Conservation (phyloP, 2,888 invertebrate genomes). For the Dione vanillae region DNA sequence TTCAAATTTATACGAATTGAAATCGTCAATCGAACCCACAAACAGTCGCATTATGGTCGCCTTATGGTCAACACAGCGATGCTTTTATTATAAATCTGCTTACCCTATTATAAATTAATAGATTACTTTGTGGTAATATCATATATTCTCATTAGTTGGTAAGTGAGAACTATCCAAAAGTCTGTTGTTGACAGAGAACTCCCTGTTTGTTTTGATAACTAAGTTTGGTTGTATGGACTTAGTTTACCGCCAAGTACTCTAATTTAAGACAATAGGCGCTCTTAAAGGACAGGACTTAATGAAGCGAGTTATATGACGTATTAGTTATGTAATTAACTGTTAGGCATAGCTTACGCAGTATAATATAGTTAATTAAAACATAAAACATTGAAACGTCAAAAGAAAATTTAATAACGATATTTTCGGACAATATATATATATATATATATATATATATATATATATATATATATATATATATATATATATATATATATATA, state of each 20-base stretch:
- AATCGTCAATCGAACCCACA: no score
- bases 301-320: conserved; percentile 56
- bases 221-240: conserved; percentile 68
- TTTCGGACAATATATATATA: no score
- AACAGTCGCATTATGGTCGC: no score
- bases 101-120: not conserved
- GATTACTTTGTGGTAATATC: not conserved
- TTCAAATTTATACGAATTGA: no score
- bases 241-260: conserved; percentile 75
- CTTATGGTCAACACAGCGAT: not conserved
- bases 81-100: not conserved
- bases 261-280: conserved; percentile 68
- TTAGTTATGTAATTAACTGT: conserved; percentile 40
- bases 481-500: no score
- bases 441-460: no score
- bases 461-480: no score
- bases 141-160: conserved; percentile 32
- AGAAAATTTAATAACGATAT: no score
- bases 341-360: no score
- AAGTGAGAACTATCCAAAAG: conserved; percentile 44
- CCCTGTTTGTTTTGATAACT: conserved; percentile 79
- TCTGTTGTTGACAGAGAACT: conserved; percentile 71
- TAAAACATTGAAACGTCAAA: no score
- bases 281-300: conserved; percentile 60
- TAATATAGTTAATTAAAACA: no score